phyloP scores from a whole-genome alignment of 2,113 vertebrate species.

The Falco punctatus region DNA sequence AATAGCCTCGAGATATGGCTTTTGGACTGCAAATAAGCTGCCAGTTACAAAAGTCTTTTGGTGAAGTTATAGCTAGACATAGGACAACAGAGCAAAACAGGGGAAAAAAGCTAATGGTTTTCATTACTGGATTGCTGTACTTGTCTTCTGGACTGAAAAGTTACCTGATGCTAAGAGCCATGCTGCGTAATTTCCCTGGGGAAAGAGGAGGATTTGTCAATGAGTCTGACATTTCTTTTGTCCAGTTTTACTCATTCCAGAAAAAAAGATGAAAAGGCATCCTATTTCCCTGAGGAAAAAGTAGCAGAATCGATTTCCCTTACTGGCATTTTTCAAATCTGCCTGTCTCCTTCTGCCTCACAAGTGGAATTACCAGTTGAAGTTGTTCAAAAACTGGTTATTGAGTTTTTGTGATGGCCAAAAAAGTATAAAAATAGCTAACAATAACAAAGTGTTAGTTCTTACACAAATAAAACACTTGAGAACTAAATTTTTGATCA shows the following conservation, averaged over 20 bases:
- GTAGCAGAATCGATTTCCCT: constrained; percentile 3
- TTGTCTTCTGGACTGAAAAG: background rate
- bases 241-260: background rate
- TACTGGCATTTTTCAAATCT: constrained; percentile 1
- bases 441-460: background rate
- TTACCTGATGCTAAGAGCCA: background rate
- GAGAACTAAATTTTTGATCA: background rate
- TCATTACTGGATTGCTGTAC: background rate
- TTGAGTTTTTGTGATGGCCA: background rate
- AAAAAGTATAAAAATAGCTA: background rate
- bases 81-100: background rate
- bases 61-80: background rate
- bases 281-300: constrained; percentile 37
- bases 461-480: background rate
- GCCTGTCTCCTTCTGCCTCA: background rate
- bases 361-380: background rate
- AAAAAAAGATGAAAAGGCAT: background rate
- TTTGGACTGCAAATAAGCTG: background rate
- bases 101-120: background rate
- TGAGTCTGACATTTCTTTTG: constrained; percentile 23
- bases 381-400: background rate
- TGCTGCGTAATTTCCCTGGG: background rate
- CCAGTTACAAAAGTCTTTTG: background rate
- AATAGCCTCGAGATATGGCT: background rate
- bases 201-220: background rate